phyloP scores from a whole-genome alignment of 2,888 invertebrate species.

The Tetranychus truncatus region DNA sequence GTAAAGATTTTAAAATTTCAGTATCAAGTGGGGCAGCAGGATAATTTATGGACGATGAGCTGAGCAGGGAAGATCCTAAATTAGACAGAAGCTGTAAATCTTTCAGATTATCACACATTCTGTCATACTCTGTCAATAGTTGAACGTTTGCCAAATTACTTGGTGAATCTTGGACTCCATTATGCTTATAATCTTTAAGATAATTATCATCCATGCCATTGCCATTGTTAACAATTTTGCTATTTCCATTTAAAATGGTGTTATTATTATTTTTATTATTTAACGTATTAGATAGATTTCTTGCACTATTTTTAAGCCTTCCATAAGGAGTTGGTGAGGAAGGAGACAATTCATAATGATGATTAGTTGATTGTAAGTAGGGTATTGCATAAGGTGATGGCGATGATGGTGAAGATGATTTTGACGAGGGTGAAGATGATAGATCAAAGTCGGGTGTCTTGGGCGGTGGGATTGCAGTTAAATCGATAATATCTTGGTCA shows the following conservation, averaged over 20 bases:
- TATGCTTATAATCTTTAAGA: too few relatives aligned
- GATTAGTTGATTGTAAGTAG: neutral
- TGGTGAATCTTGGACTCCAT: too few relatives aligned
- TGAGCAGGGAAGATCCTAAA: neutral
- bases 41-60: neutral
- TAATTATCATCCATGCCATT: too few relatives aligned
- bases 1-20: conserved; percentile 14
- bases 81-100: neutral
- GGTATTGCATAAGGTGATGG: neutral
- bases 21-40: neutral
- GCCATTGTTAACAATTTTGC: too few relatives aligned
- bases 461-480: conserved; percentile 68
- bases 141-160: too few relatives aligned
- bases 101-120: neutral
- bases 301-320: too few relatives aligned
- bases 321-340: too few relatives aligned
- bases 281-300: too few relatives aligned
- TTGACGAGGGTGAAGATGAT: neutral
- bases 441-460: conserved; percentile 43
- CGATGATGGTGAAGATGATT: neutral
- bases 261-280: too few relatives aligned
- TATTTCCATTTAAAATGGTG: too few relatives aligned
- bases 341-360: too few relatives aligned
- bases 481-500: conserved; percentile 72
- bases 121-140: too few relatives aligned